Conservation (phyloP, 2,113 vertebrate species). For the Solea solea region DNA sequence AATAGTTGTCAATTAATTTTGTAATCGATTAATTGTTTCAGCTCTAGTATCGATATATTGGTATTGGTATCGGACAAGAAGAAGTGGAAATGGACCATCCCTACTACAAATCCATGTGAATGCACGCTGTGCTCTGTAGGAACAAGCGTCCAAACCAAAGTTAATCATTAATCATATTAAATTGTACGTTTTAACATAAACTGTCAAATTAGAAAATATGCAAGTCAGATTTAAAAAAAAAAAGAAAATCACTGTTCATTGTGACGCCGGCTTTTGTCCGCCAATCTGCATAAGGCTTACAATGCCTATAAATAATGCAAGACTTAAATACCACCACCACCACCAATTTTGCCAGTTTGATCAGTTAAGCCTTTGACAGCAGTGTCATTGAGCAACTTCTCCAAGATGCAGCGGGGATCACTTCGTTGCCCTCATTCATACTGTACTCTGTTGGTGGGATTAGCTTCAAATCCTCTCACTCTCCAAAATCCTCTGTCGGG, state of each 20-base stretch:
- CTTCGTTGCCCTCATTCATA: conserved; percentile 67
- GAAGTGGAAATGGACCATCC: no score
- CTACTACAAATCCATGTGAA: no score
- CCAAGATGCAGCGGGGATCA: conserved; percentile 47
- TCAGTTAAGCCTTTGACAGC: conserved; percentile 65
- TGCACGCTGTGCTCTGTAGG: no score
- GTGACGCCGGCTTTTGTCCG: conserved; percentile 29
- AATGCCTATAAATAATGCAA: conserved; percentile 35
- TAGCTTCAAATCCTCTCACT: conserved; percentile 72
- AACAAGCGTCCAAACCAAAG: no score
- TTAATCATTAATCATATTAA: no score
- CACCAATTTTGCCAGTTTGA: conserved; percentile 53
- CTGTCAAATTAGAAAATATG: no score
- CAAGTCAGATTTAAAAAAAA: conserved; percentile 17
- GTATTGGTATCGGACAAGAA: no score
- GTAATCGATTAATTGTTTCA: no score
- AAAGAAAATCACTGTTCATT: conserved; percentile 38
- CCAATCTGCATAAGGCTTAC: conserved; percentile 42
- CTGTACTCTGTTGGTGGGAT: conserved; percentile 71
- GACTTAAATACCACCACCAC: conserved; percentile 52
- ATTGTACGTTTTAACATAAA: no score
- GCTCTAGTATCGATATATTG: no score
- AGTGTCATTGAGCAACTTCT: conserved; percentile 61
- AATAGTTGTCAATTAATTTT: no score
- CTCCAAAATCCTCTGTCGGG: conserved; percentile 66